Evolutionary conservation across 2,888 invertebrate species (phyloP).

Genomic region (Torymus tubicola): DNA sequence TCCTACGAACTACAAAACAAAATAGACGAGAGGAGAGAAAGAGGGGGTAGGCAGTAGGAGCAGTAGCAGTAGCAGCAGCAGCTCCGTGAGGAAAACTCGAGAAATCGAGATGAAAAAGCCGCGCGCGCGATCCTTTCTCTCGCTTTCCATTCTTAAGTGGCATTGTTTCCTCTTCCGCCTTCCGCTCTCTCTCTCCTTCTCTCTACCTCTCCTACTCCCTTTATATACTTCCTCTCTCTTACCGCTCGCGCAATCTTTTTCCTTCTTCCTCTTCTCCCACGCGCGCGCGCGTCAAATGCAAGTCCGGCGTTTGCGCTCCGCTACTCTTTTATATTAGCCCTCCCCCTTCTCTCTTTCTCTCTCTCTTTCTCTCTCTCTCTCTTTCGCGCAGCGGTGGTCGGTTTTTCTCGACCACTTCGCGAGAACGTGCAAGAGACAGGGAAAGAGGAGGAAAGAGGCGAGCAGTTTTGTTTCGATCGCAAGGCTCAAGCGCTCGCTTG

Average conservation of each 20-base stretch:
- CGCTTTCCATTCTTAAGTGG: conserved; percentile 57
- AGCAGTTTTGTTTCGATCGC: not conserved
- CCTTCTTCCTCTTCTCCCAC: conserved; percentile 64
- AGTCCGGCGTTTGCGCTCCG: conserved; percentile 49
- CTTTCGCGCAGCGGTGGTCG: not conserved
- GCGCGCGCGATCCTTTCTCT: conserved; percentile 57
- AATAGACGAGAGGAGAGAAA: not conserved
- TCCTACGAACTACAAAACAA: not conserved
- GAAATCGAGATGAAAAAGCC: conserved; percentile 33
- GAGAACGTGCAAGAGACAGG: no score
- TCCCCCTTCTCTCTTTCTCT: not conserved
- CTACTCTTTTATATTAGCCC: conserved; percentile 20
- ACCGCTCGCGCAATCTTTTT: conserved; percentile 66
- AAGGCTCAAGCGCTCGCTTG: not conserved
- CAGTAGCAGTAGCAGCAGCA: no score
- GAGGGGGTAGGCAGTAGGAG: no score
- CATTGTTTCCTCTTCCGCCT: conserved; percentile 58
- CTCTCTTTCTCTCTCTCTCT: not conserved
- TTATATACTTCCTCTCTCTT: conserved; percentile 54
- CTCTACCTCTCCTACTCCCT: not conserved
- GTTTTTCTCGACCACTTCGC: no score
- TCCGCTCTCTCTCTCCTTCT: conserved; percentile 54
- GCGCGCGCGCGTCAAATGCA: conserved; percentile 66
- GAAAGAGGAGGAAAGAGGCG: not conserved
- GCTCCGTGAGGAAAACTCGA: not conserved